A percentile compares a stretch with the other conserved stretches of the same genome.
These are phyloP conservation scores for Salticus scenicus DNA, from an alignment of 2,888 invertebrate species.

Conservation along the genomic window DNA sequence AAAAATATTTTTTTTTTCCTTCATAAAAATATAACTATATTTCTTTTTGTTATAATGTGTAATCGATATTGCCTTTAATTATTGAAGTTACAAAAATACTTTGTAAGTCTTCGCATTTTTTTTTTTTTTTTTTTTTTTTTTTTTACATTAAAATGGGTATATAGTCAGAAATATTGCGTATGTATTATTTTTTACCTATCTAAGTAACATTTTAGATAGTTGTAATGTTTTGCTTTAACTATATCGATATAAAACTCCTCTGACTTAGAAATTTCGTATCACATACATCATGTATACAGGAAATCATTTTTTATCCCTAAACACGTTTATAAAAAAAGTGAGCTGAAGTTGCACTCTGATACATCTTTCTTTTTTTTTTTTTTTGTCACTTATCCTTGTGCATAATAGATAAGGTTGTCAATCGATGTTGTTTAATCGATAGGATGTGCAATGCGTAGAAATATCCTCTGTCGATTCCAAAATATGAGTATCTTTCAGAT, in stretches of 20 bases:
- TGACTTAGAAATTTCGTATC: not conserved
- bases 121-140: too few relatives aligned
- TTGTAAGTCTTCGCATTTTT: too few relatives aligned
- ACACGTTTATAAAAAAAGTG: not conserved
- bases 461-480: not conserved
- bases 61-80: too few relatives aligned
- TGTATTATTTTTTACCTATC: too few relatives aligned
- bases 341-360: not conserved
- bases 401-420: slow-evolving; percentile 23
- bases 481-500: not conserved
- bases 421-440: slow-evolving; percentile 23
- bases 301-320: not conserved
- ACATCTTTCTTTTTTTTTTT: not conserved
- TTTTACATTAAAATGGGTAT: too few relatives aligned
- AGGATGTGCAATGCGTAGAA: not conserved
- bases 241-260: not conserved
- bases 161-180: too few relatives aligned
- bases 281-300: not conserved
- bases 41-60: too few relatives aligned
- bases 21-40: too few relatives aligned
- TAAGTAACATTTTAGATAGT: not conserved
- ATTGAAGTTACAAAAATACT: too few relatives aligned
- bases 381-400: slow-evolving; percentile 9
- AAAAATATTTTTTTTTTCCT: too few relatives aligned
- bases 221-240: not conserved